phyloP scores from a whole-genome alignment of 2,113 vertebrate species.

The Hyperopisus bebe region DNA sequence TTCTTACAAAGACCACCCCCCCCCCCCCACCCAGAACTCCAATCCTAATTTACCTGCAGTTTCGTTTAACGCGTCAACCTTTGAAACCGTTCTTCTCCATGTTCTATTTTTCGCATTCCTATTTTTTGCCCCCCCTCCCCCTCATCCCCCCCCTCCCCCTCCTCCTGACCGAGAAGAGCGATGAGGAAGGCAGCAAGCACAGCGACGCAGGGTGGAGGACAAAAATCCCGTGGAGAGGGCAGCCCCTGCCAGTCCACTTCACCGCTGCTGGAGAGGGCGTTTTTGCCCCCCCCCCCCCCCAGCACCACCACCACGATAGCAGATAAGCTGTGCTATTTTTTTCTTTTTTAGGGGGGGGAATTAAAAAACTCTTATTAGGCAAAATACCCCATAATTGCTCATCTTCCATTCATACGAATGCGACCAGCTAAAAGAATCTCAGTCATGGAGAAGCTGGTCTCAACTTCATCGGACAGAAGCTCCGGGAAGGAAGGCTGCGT shows the following conservation, averaged over 20 bases:
- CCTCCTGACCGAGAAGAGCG: neutral
- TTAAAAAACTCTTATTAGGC: conserved; percentile 65
- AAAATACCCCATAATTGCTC: conserved; percentile 67
- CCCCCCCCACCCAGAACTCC: neutral
- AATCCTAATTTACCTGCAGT: conserved; percentile 70
- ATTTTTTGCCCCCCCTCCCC: neutral
- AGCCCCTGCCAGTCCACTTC: neutral
- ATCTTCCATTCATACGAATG: conserved; percentile 63
- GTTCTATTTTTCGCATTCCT: conserved; percentile 3
- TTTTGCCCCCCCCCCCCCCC: conserved; percentile 39
- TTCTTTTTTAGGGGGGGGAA: conserved; percentile 28
- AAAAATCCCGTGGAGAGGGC: neutral
- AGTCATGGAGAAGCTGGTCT: conserved; percentile 41
- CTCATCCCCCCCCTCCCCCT: neutral
- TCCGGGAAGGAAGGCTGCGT: neutral
- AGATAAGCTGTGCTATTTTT: conserved; percentile 54
- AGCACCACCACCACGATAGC: conserved; percentile 55
- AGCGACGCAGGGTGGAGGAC: neutral
- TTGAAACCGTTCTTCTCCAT: neutral
- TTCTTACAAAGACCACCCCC: conserved; percentile 72
- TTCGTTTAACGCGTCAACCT: conserved; percentile 20
- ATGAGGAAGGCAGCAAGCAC: neutral
- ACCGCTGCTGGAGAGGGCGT: conserved; percentile 22
- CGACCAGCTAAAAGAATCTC: conserved; percentile 57
- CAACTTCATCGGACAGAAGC: neutral